Conservation (phyloP, 1,140 invertebrate species). For the Patella vulgata region DNA sequence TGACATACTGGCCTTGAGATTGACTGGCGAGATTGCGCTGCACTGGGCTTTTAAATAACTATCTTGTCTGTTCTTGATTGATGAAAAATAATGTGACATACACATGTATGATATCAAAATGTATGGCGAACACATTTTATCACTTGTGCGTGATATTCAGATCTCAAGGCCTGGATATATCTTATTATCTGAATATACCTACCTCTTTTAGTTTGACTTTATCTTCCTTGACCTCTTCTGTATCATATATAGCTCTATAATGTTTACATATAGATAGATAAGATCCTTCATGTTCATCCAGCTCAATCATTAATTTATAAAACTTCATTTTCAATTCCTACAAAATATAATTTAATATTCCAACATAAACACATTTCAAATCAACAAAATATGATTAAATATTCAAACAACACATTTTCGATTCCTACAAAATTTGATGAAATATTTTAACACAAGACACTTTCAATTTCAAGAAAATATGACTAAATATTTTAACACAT, state of each 20-base stretch:
- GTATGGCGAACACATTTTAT: background rate
- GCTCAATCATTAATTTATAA: slow-evolving; percentile 96
- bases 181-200: slow-evolving; percentile 21
- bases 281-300: slow-evolving; percentile 94
- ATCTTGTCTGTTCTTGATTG: too few species aligned
- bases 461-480: too few species aligned
- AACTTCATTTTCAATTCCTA: slow-evolving; percentile 89
- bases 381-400: background rate
- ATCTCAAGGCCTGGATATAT: too few species aligned
- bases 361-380: background rate
- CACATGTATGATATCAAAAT: background rate
- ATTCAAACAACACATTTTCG: slow-evolving; percentile 1
- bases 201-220: slow-evolving; percentile 72
- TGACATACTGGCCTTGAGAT: too few species aligned
- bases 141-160: too few species aligned
- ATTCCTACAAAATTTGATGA: too few species aligned
- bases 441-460: too few species aligned
- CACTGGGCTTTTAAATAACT: too few species aligned
- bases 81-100: background rate
- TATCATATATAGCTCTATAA: slow-evolving; percentile 85
- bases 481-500: too few species aligned
- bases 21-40: too few species aligned
- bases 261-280: slow-evolving; percentile 96
- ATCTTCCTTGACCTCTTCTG: slow-evolving; percentile 70
- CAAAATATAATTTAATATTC: slow-evolving; percentile 36